A percentile compares a stretch with the other conserved stretches of the same genome.
Evolutionary conservation across 1,140 invertebrate genomes (phyloP).

Genomic region (Glossosoma conforme): DNA sequence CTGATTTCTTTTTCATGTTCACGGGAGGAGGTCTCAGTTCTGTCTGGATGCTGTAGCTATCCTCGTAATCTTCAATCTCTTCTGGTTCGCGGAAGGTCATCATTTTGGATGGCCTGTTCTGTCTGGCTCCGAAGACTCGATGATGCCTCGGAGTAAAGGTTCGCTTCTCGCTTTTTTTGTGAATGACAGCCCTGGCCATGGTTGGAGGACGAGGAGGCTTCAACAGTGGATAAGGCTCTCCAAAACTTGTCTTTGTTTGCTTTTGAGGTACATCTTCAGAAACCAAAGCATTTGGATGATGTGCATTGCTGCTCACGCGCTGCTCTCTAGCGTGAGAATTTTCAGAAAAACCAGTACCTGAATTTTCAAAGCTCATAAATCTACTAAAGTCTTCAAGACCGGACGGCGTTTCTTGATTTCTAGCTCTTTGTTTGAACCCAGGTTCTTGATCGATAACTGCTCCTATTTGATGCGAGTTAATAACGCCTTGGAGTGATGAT

Average conservation of each 20-base stretch:
- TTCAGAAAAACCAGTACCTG: conserved; percentile 5
- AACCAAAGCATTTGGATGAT: conserved; percentile 36
- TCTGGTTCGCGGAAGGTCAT: conserved; percentile 6
- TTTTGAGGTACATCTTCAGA: conserved; percentile 36
- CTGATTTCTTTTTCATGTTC: conserved; percentile 12
- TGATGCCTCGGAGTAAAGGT: conserved; percentile 34
- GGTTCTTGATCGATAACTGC: conserved; percentile 45
- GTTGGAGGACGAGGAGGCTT: conserved; percentile 41
- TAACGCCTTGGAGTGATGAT: conserved; percentile 40
- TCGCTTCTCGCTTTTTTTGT: conserved; percentile 37
- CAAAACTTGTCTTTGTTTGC: conserved; percentile 37
- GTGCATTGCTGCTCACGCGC: conserved; percentile 34
- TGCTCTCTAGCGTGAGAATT: conserved; percentile 18
- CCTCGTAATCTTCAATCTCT: conserved; percentile 20
- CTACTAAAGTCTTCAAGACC: conserved; percentile 3
- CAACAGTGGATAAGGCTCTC: conserved; percentile 44
- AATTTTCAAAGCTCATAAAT: conserved; percentile 4
- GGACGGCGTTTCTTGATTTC: conserved; percentile 3
- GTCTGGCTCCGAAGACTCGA: conserved; percentile 30
- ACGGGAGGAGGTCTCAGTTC: conserved; percentile 23
- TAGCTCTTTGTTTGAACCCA: conserved; percentile 33
- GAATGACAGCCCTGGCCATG: conserved; percentile 27
- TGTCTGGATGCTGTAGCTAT: conserved; percentile 17
- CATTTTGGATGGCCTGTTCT: conserved; percentile 9
- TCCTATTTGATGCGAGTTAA: conserved; percentile 44